Evolutionary conservation across 2,888 invertebrate genomes (phyloP).

Genomic region (Erynnis tages): DNA sequence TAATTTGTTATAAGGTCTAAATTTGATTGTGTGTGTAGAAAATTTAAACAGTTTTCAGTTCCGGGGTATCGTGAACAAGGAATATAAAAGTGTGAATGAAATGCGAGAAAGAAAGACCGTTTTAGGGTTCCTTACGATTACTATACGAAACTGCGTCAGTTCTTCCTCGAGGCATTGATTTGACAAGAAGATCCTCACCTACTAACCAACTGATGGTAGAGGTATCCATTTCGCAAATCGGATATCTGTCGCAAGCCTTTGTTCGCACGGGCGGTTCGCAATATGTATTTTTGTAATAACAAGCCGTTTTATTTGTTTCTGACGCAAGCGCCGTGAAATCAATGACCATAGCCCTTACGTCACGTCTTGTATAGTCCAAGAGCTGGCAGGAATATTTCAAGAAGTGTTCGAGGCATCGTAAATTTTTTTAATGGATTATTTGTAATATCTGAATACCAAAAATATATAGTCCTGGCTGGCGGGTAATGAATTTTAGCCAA

Average conservation of each 20-base stretch:
- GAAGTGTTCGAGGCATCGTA: no score
- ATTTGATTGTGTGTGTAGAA: not conserved
- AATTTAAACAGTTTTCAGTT: not conserved
- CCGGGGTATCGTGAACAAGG: not conserved
- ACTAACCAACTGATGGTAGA: not conserved
- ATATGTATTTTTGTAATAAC: slow-evolving; percentile 51
- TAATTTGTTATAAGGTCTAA: not conserved
- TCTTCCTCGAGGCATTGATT: no score
- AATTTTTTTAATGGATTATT: no score
- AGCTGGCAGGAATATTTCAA: no score
- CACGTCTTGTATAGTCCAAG: no score
- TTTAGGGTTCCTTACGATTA: no score
- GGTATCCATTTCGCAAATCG: slow-evolving; percentile 51
- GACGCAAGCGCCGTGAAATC: slow-evolving; percentile 30
- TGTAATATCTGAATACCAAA: no score
- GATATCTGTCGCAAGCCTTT: slow-evolving; percentile 50
- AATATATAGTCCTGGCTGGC: no score
- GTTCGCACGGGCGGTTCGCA: slow-evolving; percentile 53
- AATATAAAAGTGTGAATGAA: slow-evolving; percentile 27
- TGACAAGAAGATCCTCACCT: not conserved
- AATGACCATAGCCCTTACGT: slow-evolving; percentile 16
- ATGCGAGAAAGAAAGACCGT: slow-evolving; percentile 23
- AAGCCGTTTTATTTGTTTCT: slow-evolving; percentile 40
- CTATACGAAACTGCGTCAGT: no score
- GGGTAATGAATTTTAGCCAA: no score